A percentile compares a stretch with the other conserved stretches of the same genome.
Evolutionary conservation across 2,888 invertebrate species (phyloP).

Genomic region (Diarsia brunnea): DNA sequence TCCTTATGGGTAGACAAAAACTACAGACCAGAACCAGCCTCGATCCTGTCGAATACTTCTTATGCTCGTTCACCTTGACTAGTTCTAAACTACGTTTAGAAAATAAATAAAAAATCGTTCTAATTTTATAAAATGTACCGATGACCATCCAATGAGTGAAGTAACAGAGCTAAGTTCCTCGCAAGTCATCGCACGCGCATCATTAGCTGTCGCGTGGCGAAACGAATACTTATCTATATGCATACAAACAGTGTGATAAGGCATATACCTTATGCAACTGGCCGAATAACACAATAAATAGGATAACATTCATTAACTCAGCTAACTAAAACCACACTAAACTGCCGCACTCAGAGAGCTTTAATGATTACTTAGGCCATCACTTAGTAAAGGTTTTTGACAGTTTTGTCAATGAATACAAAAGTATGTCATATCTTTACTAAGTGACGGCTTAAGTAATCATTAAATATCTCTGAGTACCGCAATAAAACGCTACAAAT

Average conservation of each 20-base stretch:
- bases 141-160: conserved; percentile 28
- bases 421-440: too few species aligned
- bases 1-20: background rate
- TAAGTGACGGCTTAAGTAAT: too few species aligned
- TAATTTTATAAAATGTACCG: background rate
- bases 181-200: conserved; percentile 26
- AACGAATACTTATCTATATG: conserved; percentile 26
- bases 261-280: conserved; percentile 5
- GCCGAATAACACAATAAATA: background rate
- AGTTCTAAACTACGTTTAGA: background rate
- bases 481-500: background rate
- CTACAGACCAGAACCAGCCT: background rate
- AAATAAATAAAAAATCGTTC: background rate
- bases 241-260: conserved; percentile 27
- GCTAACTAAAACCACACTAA: too few species aligned
- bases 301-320: background rate
- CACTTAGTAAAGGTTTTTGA: too few species aligned
- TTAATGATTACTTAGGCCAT: too few species aligned
- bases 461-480: too few species aligned
- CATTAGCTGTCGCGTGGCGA: conserved; percentile 17
- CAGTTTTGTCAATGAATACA: too few species aligned
- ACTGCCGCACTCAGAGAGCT: too few species aligned
- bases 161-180: conserved; percentile 24
- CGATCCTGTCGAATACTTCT: background rate
- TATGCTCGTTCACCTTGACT: background rate